These are phyloP conservation scores for Saccopteryx leptura DNA, from an alignment of 2,113 vertebrate genomes.

Conservation along the genomic window DNA sequence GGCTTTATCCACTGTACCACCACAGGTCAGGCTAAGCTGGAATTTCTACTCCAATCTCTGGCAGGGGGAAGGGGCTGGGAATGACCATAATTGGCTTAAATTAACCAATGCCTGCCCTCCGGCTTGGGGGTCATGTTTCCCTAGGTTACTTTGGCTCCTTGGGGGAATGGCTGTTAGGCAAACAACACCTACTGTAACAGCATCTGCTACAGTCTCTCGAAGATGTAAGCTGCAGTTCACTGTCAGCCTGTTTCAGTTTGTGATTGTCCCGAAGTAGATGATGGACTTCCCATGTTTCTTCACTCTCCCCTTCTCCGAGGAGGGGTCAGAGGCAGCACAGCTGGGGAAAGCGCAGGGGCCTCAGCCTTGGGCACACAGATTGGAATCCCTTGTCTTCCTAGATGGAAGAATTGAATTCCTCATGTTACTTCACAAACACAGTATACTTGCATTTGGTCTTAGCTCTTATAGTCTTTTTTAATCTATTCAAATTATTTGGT, in stretches of 20 bases:
- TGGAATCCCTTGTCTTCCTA: not conserved
- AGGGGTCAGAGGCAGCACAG: not conserved
- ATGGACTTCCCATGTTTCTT: too few relatives aligned
- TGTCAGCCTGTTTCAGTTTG: not conserved
- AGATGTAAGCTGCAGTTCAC: too few relatives aligned
- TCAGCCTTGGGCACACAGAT: rapidly evolving
- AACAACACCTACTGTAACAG: not conserved
- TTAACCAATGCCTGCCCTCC: not conserved
- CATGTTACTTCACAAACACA: not conserved
- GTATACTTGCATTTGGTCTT: not conserved
- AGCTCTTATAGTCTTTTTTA: not conserved
- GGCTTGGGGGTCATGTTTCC: not conserved
- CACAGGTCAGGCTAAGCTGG: too few relatives aligned
- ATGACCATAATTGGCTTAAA: not conserved
- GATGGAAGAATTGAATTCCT: not conserved
- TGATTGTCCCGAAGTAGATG: not conserved
- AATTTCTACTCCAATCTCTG: not conserved
- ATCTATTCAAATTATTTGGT: not conserved
- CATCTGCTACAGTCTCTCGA: not conserved
- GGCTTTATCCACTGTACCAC: too few relatives aligned
- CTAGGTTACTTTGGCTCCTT: not conserved
- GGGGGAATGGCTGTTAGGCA: not conserved
- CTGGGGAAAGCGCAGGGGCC: not conserved
- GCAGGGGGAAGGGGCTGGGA: not conserved
- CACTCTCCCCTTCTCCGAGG: not conserved